phyloP scores from a whole-genome alignment of 2,888 invertebrate species.

The Trichopria drosophilae region DNA sequence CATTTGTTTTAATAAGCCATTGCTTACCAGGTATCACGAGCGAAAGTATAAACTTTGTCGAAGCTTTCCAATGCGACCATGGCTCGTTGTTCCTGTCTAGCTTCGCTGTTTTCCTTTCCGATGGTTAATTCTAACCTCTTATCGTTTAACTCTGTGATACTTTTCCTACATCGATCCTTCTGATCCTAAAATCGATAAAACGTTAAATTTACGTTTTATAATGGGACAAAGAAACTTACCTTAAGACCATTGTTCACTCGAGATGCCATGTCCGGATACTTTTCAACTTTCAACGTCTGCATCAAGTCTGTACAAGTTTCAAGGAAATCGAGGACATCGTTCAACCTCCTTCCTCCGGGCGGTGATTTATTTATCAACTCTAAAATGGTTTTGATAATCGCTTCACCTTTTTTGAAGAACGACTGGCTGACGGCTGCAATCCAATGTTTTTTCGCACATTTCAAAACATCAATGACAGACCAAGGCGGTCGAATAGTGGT shows the following conservation, averaged over 20 bases:
- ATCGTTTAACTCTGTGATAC: constrained; percentile 32
- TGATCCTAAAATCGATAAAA: constrained; percentile 38
- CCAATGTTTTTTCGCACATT: constrained; percentile 55
- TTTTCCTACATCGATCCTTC: constrained; percentile 36
- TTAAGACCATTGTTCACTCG: constrained; percentile 36
- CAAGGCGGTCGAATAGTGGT: constrained; percentile 53
- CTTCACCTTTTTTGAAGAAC: constrained; percentile 43
- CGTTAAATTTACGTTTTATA: background rate
- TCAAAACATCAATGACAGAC: constrained; percentile 46
- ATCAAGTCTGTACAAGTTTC: constrained; percentile 44
- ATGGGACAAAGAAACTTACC: constrained; percentile 32
- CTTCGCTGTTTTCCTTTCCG: constrained; percentile 31
- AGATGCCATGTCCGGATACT: constrained; percentile 40
- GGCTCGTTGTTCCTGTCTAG: constrained; percentile 41
- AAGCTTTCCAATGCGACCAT: constrained; percentile 45
- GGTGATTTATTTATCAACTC: constrained; percentile 37
- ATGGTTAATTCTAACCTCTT: constrained; percentile 38
- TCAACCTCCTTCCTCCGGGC: constrained; percentile 40
- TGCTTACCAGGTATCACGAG: constrained; percentile 48
- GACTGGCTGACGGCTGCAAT: constrained; percentile 53
- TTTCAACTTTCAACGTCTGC: constrained; percentile 42
- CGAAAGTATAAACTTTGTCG: constrained; percentile 45
- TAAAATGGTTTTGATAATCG: constrained; percentile 40
- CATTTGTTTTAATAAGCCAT: background rate
- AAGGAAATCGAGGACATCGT: constrained; percentile 42